Conservation (phyloP, 2,797 vertebrate species). For the Serranus cabrilla region DNA sequence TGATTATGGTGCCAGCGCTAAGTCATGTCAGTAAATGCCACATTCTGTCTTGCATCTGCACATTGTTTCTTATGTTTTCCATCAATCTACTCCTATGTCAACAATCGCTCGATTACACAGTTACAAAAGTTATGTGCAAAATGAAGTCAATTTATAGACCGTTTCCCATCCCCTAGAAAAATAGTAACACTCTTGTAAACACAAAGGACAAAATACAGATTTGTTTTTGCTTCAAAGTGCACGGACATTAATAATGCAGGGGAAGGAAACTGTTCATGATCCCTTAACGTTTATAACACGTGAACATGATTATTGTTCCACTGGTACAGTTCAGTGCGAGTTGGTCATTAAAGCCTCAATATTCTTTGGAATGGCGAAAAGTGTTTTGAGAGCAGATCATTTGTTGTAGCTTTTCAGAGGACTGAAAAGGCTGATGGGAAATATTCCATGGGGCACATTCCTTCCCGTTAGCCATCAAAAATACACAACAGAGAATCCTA, state of each 20-base stretch:
- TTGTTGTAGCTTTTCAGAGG: slow-evolving; percentile 23
- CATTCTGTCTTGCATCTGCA: slow-evolving; percentile 31
- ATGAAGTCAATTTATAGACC: slow-evolving; percentile 54
- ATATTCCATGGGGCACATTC: slow-evolving; percentile 27
- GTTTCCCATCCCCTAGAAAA: slow-evolving; percentile 70
- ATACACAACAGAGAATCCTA: slow-evolving; percentile 22
- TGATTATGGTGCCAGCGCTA: slow-evolving; percentile 21
- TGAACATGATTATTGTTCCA: slow-evolving; percentile 18
- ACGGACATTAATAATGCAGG: slow-evolving; percentile 39
- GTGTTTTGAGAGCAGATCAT: slow-evolving; percentile 36
- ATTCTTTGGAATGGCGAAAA: slow-evolving; percentile 74
- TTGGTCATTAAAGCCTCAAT: slow-evolving; percentile 71
- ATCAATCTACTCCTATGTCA: slow-evolving; percentile 31
- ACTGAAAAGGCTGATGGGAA: slow-evolving; percentile 30
- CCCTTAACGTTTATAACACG: slow-evolving; percentile 10
- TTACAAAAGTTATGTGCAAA: slow-evolving; percentile 76
- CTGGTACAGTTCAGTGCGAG: slow-evolving; percentile 35
- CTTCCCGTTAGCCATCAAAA: slow-evolving; percentile 39
- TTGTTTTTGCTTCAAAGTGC: slow-evolving; percentile 72
- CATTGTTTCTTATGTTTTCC: slow-evolving; percentile 4
- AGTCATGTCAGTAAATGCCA: slow-evolving; percentile 34
- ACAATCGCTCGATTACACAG: slow-evolving; percentile 37
- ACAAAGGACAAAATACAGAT: slow-evolving; percentile 67
- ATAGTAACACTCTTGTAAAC: slow-evolving; percentile 74
- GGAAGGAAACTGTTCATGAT: slow-evolving; percentile 50